phyloP scores from a whole-genome alignment of 2,888 invertebrate species.

The Acholoe squamosa region DNA sequence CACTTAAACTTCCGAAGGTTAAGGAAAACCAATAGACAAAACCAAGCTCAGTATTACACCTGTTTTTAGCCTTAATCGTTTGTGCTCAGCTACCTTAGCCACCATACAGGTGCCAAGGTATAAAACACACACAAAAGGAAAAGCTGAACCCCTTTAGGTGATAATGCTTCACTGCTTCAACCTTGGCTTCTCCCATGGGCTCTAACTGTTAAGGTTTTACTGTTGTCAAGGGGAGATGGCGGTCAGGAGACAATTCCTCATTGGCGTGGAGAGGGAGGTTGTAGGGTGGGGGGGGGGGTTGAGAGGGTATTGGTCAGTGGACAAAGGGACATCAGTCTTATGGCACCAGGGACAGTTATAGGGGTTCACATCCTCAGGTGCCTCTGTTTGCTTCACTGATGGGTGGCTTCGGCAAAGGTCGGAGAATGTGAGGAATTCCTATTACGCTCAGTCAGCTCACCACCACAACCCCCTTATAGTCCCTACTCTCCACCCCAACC shows the following conservation, averaged over 20 bases:
- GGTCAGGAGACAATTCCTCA: slow-evolving; percentile 15
- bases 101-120: background rate
- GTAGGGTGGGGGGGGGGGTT: background rate
- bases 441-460: slow-evolving; percentile 18
- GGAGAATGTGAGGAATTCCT: slow-evolving; percentile 48
- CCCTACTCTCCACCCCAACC: background rate
- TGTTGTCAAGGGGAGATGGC: background rate
- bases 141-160: background rate
- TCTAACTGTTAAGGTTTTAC: background rate
- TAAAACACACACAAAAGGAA: background rate
- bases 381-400: background rate
- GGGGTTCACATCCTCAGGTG: slow-evolving; percentile 35
- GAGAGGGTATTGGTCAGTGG: background rate
- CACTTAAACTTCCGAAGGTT: too few relatives aligned
- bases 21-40: too few relatives aligned
- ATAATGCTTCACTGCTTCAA: background rate
- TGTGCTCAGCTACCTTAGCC: too few relatives aligned
- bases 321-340: slow-evolving; percentile 51
- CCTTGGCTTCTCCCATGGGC: background rate
- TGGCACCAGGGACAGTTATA: slow-evolving; percentile 38
- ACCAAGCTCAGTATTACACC: too few relatives aligned
- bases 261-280: background rate
- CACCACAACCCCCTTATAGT: background rate
- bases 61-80: too few relatives aligned
- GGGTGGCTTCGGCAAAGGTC: slow-evolving; percentile 51